phyloP scores from a whole-genome alignment of 1,140 invertebrate species.

The Helicoverpa armigera region DNA sequence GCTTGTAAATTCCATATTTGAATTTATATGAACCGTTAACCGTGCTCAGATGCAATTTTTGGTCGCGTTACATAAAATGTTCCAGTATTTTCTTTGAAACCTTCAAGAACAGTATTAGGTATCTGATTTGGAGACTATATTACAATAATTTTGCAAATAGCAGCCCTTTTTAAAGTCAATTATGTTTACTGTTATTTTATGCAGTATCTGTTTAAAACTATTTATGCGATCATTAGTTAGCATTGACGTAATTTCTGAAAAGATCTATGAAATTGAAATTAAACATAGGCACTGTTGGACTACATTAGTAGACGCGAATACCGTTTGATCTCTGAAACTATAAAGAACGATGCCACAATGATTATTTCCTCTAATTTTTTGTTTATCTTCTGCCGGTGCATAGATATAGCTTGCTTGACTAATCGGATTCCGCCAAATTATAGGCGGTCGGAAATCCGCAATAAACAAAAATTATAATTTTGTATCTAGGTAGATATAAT shows the following conservation, averaged over 20 bases:
- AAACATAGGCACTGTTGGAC: neutral
- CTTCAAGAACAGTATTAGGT: slow-evolving; percentile 16
- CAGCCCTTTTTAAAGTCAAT: neutral
- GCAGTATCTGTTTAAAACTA: neutral
- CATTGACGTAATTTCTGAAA: neutral
- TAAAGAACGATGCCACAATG: too few relatives aligned
- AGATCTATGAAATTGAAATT: neutral
- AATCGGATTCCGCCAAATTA: too few relatives aligned
- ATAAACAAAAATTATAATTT: too few relatives aligned
- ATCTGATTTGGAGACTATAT: neutral
- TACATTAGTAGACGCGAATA: too few relatives aligned
- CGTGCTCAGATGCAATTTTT: slow-evolving; percentile 47
- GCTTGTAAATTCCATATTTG: slow-evolving; percentile 71
- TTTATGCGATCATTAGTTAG: neutral
- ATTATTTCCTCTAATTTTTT: too few relatives aligned
- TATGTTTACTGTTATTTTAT: slow-evolving; percentile 10
- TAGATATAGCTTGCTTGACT: too few relatives aligned
- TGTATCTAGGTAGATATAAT: too few relatives aligned
- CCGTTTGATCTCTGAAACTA: too few relatives aligned
- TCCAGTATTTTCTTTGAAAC: slow-evolving; percentile 39
- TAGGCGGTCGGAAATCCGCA: too few relatives aligned
- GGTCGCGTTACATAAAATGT: slow-evolving; percentile 45
- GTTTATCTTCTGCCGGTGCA: too few relatives aligned
- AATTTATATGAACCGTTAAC: slow-evolving; percentile 75
- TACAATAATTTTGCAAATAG: slow-evolving; percentile 5